These are phyloP conservation scores for Diorhabda elongata DNA, from an alignment of 1,140 invertebrate genomes.

Conservation along the genomic window DNA sequence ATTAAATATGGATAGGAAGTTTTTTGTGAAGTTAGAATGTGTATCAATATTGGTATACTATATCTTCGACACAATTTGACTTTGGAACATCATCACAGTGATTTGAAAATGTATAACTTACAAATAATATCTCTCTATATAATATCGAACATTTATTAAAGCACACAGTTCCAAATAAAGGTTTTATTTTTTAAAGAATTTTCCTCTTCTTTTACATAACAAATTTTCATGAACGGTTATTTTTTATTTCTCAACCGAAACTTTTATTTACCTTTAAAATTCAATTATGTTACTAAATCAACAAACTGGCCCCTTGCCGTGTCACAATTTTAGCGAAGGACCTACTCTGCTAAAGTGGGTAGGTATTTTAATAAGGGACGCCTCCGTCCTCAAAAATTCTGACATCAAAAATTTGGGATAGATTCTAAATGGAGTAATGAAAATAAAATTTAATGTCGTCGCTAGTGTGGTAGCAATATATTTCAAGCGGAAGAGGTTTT, in stretches of 20 bases:
- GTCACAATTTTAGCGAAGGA: not conserved
- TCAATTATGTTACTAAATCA: slow-evolving; percentile 1
- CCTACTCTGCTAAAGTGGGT: not conserved
- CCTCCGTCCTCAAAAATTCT: not conserved
- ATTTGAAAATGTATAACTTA: too few relatives aligned
- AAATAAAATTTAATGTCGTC: not conserved
- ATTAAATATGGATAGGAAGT: too few relatives aligned
- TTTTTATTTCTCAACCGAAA: not conserved
- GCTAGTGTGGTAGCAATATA: not conserved
- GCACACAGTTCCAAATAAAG: too few relatives aligned
- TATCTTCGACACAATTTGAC: too few relatives aligned
- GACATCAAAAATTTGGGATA: not conserved
- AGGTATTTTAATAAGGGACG: too few relatives aligned
- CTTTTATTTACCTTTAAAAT: not conserved
- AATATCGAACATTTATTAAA: too few relatives aligned
- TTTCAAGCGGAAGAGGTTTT: not conserved
- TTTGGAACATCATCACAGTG: too few relatives aligned
- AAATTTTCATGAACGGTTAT: not conserved
- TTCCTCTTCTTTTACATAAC: too few relatives aligned
- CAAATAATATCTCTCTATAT: too few relatives aligned
- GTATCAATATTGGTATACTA: too few relatives aligned
- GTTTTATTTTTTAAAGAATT: too few relatives aligned
- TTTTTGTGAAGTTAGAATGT: too few relatives aligned
- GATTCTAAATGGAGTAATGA: slow-evolving; percentile 2
- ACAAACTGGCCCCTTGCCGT: not conserved